Evolutionary conservation across 1,140 invertebrate species (phyloP).

Genomic region (Rhagoletis zephyria): DNA sequence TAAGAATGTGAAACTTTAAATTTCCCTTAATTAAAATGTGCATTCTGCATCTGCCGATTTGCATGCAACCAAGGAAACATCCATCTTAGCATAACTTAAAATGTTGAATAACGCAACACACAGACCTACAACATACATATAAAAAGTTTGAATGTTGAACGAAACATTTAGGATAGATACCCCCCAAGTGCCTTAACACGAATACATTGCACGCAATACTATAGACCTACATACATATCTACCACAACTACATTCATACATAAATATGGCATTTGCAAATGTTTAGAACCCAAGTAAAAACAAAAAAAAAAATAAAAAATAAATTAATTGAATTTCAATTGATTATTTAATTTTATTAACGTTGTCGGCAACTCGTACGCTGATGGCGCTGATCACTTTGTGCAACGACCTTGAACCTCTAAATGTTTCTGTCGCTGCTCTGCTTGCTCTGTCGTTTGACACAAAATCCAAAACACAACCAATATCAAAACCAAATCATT

Average conservation of each 20-base stretch:
- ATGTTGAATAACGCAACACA: neutral
- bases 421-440: conserved; percentile 47
- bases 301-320: neutral
- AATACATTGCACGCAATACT: conserved; percentile 32
- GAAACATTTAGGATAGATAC: neutral
- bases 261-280: neutral
- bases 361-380: conserved; percentile 46
- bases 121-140: neutral
- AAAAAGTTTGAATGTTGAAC: neutral
- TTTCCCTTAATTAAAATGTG: neutral
- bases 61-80: conserved; percentile 1
- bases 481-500: conserved; percentile 20
- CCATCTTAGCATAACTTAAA: neutral
- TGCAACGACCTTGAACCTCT: conserved; percentile 23
- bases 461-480: conserved; percentile 30
- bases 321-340: conserved; percentile 44
- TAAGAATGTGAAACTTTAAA: neutral
- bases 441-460: conserved; percentile 37
- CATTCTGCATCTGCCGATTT: neutral
- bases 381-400: neutral
- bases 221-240: neutral
- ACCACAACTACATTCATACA: neutral
- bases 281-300: neutral
- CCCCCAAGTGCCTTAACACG: neutral
- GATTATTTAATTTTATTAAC: conserved; percentile 40